Evolutionary conservation across 2,797 vertebrate genomes (phyloP), one percentile per base, ranked within the genome.

Genomic region (Takifugu rubripes): DNA sequence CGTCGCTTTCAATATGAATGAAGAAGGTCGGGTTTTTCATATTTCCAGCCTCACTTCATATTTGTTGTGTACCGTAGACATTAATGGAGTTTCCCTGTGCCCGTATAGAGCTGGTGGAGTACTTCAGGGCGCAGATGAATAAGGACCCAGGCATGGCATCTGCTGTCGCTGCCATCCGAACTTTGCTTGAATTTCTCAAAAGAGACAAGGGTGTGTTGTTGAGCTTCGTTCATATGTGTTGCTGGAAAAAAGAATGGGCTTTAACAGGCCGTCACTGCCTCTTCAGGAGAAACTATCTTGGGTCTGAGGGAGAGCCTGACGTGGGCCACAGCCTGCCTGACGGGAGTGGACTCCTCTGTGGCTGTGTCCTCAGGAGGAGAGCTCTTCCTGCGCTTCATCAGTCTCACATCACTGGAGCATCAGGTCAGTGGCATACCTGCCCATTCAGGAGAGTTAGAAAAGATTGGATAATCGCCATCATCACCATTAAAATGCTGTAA

Each of bases 321-420:
- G 21, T 82, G 70, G 52, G 95, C 95, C 66, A 98, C 94, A 43
- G 82, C 87, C 68, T 92, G 90, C 0, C 86, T 99, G 54, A 93
- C 90, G 0, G 82, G 90, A 0, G 94, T 93, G 33, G 96, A 99
- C 88, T 97, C 97, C 1, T 99, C 97, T 0, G 97, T 99, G 77
- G 94, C 96, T 0, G 95, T 99, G 33, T 98, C 94, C 4, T 99
- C 96, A 0, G 96, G 94, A 0, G 96, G 96, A 50, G 95, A 99
- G 73, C 95, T 99, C 33, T 99, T 99, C 86, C 90, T 99, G 43
- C 94, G 96, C 31, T 98, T 98, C 84, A 99, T 99, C 77, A 99
- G 92, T 52, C 96, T 99, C 58, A 96, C 97, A 0, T 97, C 93
- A 0, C 88, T 98, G 79, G 97, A 99, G 68, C 92, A 98, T 72